Conservation (phyloP, 1,140 invertebrate genomes). For the Oedothorax gibbosus region DNA sequence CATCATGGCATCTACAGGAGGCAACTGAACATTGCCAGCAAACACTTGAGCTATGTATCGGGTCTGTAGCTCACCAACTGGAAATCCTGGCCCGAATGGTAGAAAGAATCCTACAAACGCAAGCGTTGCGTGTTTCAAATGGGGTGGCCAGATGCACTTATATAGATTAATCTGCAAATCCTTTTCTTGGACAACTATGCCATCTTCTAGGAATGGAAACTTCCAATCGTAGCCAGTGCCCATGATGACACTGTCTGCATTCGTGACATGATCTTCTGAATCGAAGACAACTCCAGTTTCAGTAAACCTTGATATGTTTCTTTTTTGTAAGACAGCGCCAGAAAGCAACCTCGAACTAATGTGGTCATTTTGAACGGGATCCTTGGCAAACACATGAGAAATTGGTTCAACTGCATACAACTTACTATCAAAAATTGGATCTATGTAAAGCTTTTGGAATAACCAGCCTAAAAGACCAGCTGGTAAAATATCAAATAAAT, state of each 20-base stretch:
- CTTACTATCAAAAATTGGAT: slow-evolving; percentile 1
- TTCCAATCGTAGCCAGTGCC: slow-evolving; percentile 68
- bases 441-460: not conserved
- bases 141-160: slow-evolving; percentile 69
- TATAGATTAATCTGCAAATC: slow-evolving; percentile 70
- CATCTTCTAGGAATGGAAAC: slow-evolving; percentile 68
- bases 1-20: slow-evolving; percentile 64
- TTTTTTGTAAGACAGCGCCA: slow-evolving; percentile 68
- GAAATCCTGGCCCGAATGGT: slow-evolving; percentile 71
- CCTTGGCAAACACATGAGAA: slow-evolving; percentile 7
- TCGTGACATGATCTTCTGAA: slow-evolving; percentile 60
- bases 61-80: slow-evolving; percentile 70
- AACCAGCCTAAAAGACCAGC: not conserved
- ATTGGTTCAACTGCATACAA: slow-evolving; percentile 5
- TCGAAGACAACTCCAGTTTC: slow-evolving; percentile 66
- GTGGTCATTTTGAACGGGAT: slow-evolving; percentile 5
- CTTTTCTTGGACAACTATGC: slow-evolving; percentile 58
- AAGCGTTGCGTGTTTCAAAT: slow-evolving; percentile 65
- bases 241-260: slow-evolving; percentile 66
- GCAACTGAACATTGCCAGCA: slow-evolving; percentile 63
- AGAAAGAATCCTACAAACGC: slow-evolving; percentile 72
- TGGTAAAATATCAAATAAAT: not conserved
- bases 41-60: slow-evolving; percentile 67
- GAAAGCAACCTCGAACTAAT: slow-evolving; percentile 62
- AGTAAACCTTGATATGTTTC: slow-evolving; percentile 66